Conservation (phyloP, 2,888 invertebrate genomes). For the Mythimna lalbum region DNA sequence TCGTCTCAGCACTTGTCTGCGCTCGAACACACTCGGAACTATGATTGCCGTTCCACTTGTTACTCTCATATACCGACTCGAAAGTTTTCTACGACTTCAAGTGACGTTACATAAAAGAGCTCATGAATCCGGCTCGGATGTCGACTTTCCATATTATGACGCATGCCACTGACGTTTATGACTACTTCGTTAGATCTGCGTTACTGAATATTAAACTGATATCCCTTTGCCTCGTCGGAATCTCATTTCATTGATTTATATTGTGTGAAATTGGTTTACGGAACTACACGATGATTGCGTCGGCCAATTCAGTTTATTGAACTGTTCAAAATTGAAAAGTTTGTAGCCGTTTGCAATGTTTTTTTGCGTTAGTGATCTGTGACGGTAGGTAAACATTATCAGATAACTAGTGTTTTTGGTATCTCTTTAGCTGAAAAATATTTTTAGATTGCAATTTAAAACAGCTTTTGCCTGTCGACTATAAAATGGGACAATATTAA, state of each 20-base stretch:
- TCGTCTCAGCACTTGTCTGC: slow-evolving; percentile 60
- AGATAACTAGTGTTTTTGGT: background rate
- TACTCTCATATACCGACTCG: slow-evolving; percentile 77
- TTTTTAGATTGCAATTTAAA: slow-evolving; percentile 49
- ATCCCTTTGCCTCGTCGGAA: slow-evolving; percentile 69
- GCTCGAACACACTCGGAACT: slow-evolving; percentile 61
- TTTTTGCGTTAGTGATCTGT: slow-evolving; percentile 34
- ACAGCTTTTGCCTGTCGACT: slow-evolving; percentile 39
- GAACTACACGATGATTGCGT: slow-evolving; percentile 78
- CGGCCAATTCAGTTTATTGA: slow-evolving; percentile 76
- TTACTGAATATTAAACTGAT: slow-evolving; percentile 75
- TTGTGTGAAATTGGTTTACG: slow-evolving; percentile 79
- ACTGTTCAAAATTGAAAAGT: slow-evolving; percentile 74
- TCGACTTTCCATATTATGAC: slow-evolving; percentile 71
- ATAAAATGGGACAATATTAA: slow-evolving; percentile 67
- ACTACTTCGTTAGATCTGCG: slow-evolving; percentile 65
- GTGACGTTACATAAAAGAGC: slow-evolving; percentile 79
- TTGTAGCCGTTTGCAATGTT: slow-evolving; percentile 63
- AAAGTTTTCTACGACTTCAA: slow-evolving; percentile 79
- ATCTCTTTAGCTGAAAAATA: slow-evolving; percentile 26
- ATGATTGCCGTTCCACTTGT: slow-evolving; percentile 76
- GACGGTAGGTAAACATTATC: slow-evolving; percentile 1
- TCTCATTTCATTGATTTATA: slow-evolving; percentile 77
- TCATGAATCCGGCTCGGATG: slow-evolving; percentile 73
- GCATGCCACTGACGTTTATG: slow-evolving; percentile 69